Conservation (phyloP, 2,113 vertebrate species). For the Anguilla rostrata region DNA sequence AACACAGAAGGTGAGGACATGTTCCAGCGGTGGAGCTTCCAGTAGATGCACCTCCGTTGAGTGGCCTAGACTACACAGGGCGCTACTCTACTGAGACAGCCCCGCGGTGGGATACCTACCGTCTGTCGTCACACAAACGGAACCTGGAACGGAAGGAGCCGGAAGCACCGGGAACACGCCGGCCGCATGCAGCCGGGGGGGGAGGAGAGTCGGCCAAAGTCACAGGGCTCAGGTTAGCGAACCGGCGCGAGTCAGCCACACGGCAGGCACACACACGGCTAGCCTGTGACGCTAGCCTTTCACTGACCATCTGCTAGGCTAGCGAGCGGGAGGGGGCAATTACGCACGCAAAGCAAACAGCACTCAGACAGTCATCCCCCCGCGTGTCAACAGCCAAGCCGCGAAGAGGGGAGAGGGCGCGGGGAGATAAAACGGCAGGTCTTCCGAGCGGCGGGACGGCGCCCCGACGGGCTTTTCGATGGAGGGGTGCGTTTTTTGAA, state of each 20-base stretch:
- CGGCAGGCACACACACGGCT: background rate
- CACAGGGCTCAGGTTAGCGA: background rate
- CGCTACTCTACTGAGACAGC: slow-evolving; percentile 27
- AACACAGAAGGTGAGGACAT: background rate
- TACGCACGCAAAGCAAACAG: background rate
- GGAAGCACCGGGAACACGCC: background rate
- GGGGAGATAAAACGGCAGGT: background rate
- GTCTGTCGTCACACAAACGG: slow-evolving; percentile 61
- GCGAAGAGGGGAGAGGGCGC: background rate
- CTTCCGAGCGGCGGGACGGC: background rate
- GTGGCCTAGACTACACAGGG: background rate
- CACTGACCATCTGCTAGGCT: background rate
- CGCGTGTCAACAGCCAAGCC: background rate
- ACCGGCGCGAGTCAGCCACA: background rate
- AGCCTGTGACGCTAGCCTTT: no score
- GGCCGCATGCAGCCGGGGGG: background rate
- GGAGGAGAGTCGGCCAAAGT: background rate
- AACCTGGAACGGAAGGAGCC: slow-evolving; percentile 14
- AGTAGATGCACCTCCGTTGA: background rate
- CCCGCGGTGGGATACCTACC: slow-evolving; percentile 64
- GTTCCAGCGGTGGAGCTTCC: background rate
- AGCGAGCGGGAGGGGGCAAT: background rate
- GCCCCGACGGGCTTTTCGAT: background rate
- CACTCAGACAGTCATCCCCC: background rate
- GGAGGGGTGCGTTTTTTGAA: background rate